Percentiles rank a stretch among this genome's conserved stretches.
Evolutionary conservation across 2,888 invertebrate genomes (phyloP).

Genomic region (Meiosimyza platycephala): DNA sequence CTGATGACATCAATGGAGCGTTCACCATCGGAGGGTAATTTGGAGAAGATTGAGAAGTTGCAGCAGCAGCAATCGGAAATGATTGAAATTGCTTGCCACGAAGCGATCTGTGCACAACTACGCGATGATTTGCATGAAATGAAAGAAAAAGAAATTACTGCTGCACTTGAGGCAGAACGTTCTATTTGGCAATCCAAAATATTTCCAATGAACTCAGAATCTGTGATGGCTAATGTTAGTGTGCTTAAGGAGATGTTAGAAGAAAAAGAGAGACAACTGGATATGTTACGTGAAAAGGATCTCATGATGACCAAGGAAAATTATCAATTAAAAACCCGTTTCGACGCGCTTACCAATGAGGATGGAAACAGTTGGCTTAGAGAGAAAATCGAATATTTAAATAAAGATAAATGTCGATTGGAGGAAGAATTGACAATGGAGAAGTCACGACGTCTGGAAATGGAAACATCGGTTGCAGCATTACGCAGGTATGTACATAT

Average conservation of each 20-base stretch:
- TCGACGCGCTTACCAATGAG: constrained; percentile 76
- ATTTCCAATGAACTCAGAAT: constrained; percentile 57
- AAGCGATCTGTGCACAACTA: constrained; percentile 76
- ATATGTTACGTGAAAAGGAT: constrained; percentile 74
- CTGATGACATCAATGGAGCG: constrained; percentile 82
- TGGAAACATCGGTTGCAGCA: constrained; percentile 71
- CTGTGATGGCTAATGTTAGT: constrained; percentile 71
- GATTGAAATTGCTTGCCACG: constrained; percentile 67
- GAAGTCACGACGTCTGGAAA: constrained; percentile 65
- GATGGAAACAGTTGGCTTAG: constrained; percentile 70
- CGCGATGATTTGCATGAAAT: constrained; percentile 73
- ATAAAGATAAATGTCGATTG: constrained; percentile 68
- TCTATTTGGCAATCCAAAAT: constrained; percentile 63
- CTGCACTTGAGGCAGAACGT: constrained; percentile 70
- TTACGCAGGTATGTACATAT: constrained; percentile 68
- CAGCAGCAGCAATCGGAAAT: constrained; percentile 62
- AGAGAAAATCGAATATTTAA: constrained; percentile 68
- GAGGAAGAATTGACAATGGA: constrained; percentile 66
- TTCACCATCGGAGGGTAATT: constrained; percentile 81
- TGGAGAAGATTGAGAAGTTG: constrained; percentile 79
- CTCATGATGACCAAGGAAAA: constrained; percentile 73
- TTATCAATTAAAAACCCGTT: constrained; percentile 75
- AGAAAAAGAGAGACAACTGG: constrained; percentile 80
- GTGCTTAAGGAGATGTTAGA: constrained; percentile 74
- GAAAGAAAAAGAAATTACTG: constrained; percentile 69